Conservation (phyloP, 2,113 vertebrate genomes). For the Microtus montanus region DNA sequence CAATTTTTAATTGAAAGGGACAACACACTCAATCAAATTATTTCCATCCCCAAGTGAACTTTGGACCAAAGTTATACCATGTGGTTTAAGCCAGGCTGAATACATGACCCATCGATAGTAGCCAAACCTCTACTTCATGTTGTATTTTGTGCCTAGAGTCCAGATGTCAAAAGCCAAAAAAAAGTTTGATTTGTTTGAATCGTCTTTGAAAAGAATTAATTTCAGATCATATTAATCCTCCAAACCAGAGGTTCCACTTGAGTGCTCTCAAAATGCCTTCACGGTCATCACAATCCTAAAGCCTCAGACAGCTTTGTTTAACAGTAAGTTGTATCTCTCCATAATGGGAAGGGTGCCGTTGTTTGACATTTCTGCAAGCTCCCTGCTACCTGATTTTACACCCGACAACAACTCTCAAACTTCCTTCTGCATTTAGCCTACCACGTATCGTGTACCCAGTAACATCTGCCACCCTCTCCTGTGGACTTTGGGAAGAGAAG, state of each 20-base stretch:
- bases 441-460: neutral
- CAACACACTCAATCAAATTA: neutral
- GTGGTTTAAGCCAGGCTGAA: neutral
- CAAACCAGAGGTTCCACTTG: neutral
- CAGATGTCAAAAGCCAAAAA: neutral
- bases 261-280: conserved; percentile 14
- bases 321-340: neutral
- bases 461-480: neutral
- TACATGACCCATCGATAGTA: neutral
- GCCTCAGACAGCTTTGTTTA: neutral
- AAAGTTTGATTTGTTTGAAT: neutral
- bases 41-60: neutral
- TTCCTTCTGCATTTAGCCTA: neutral
- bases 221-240: conserved; percentile 44
- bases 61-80: conserved; percentile 2
- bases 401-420: neutral
- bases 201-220: conserved; percentile 13
- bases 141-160: neutral
- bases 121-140: neutral
- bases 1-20: neutral
- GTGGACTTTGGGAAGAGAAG: neutral
- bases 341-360: neutral
- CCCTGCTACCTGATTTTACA: neutral
- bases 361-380: conserved; percentile 34
- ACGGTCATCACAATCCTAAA: neutral